Conservation (phyloP, 2,113 vertebrate genomes). For the Melanostigma gelatinosum region DNA sequence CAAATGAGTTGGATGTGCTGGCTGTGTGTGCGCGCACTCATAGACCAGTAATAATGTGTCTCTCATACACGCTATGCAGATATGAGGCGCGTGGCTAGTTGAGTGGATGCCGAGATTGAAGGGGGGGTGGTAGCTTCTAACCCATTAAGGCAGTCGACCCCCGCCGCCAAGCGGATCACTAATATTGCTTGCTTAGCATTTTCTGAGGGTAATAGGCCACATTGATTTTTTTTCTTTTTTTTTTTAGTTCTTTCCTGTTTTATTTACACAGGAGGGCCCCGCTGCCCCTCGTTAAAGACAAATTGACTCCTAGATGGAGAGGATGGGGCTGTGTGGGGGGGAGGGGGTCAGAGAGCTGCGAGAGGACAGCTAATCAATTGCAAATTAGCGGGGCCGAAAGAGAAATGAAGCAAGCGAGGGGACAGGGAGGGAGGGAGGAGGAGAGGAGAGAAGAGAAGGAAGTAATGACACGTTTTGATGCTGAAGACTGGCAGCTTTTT, state of each 20-base stretch:
- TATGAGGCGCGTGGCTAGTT: constrained; percentile 24
- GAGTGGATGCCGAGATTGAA: constrained; percentile 51
- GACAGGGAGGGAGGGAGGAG: constrained; percentile 46
- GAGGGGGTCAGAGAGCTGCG: constrained; percentile 64
- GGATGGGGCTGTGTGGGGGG: constrained; percentile 51
- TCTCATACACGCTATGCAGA: constrained; percentile 37
- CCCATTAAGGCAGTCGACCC: constrained; percentile 75
- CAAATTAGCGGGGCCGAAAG: constrained; percentile 76
- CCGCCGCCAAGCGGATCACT: constrained; percentile 92
- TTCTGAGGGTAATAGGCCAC: constrained; percentile 96
- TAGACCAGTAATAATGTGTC: constrained; percentile 52
- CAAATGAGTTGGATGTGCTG: constrained; percentile 44
- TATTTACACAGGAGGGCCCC: constrained; percentile 95
- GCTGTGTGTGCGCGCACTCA: not conserved
- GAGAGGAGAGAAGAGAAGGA: constrained; percentile 64
- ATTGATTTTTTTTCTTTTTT: constrained; percentile 92
- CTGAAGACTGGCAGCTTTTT: constrained; percentile 61
- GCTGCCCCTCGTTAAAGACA: constrained; percentile 94
- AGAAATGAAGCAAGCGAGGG: constrained; percentile 69
- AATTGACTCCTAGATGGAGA: constrained; percentile 91
- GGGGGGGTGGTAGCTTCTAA: constrained; percentile 22
- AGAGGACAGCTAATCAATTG: constrained; percentile 96
- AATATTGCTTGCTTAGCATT: constrained; percentile 99
- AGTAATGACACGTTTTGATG: constrained; percentile 67
- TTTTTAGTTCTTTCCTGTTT: constrained; percentile 84